These are phyloP conservation scores for Masticophis lateralis DNA, from an alignment of 2,797 vertebrate species.

Conservation along the genomic window DNA sequence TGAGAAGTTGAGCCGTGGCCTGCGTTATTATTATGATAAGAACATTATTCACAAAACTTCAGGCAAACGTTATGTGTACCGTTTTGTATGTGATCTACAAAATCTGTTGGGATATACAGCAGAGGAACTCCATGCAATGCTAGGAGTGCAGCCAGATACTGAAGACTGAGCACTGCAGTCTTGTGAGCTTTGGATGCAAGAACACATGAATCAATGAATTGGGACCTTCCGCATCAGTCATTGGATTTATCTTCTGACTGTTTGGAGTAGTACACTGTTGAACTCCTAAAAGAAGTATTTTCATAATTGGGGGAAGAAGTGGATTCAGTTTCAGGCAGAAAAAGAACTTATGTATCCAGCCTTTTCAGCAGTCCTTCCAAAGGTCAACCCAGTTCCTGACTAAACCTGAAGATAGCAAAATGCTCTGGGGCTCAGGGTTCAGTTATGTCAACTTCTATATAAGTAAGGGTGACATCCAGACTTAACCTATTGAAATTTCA, in stretches of 20 bases:
- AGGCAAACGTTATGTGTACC: slow-evolving; percentile 86
- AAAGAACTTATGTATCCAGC: slow-evolving; percentile 24
- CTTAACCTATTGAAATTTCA: slow-evolving; percentile 45
- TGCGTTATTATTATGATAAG: slow-evolving; percentile 89
- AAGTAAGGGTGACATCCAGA: slow-evolving; percentile 48
- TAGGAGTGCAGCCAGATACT: slow-evolving; percentile 84
- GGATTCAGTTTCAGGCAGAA: slow-evolving; percentile 42
- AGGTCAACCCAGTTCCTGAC: slow-evolving; percentile 7
- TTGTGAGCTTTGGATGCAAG: not conserved
- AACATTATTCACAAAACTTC: slow-evolving; percentile 90
- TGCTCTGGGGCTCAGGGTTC: not conserved
- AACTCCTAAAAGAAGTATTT: slow-evolving; percentile 35
- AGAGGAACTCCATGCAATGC: slow-evolving; percentile 84
- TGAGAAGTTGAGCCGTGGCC: slow-evolving; percentile 85
- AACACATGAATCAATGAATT: slow-evolving; percentile 19
- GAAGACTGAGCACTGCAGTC: slow-evolving; percentile 76
- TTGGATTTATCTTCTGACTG: slow-evolving; percentile 26
- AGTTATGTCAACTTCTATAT: slow-evolving; percentile 19
- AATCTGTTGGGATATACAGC: slow-evolving; percentile 83
- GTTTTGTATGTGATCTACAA: slow-evolving; percentile 87
- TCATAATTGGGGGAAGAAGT: slow-evolving; percentile 26
- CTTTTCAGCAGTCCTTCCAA: slow-evolving; percentile 15
- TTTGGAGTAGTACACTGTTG: slow-evolving; percentile 30
- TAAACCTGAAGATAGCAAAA: not conserved
- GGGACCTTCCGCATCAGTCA: slow-evolving; percentile 18